A percentile compares a stretch with the other conserved stretches of the same genome.
Conservation (phyloP, 64 coral and sea anemone genomes). For the Stichodactyla helianthus region DNA sequence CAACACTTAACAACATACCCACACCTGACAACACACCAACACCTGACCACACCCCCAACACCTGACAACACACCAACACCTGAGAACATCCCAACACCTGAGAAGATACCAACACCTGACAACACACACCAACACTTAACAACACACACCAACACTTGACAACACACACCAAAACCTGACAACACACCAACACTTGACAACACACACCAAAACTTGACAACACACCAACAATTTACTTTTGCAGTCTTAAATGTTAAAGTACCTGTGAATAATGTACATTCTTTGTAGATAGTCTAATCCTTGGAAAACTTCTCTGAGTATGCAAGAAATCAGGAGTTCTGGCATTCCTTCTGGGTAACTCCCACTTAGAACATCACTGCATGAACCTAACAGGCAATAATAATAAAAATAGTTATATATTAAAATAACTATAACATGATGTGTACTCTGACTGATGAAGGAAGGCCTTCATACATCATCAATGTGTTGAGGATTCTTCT, state of each 20-base stretch:
- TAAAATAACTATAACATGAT: background rate
- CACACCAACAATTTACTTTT: background rate
- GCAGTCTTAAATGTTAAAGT: background rate
- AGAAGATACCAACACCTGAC: too few species aligned
- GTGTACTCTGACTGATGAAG: background rate
- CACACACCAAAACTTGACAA: background rate
- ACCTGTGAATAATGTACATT: constrained; percentile 92
- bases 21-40: background rate
- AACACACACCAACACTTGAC: background rate
- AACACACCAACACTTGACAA: background rate
- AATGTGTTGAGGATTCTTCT: background rate
- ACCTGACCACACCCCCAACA: too few species aligned
- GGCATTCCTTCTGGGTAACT: constrained; percentile 78
- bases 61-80: too few species aligned
- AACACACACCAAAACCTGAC: too few species aligned
- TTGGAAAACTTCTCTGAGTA: constrained; percentile 76
- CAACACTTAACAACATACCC: background rate
- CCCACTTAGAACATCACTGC: constrained; percentile 48
- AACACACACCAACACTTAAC: too few species aligned
- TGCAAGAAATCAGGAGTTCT: constrained; percentile 75
- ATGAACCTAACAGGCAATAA: constrained; percentile 45
- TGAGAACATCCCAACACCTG: too few species aligned
- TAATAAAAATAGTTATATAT: too few species aligned
- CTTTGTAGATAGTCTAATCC: constrained; percentile 91
- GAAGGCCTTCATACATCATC: background rate